Conservation (phyloP, 2,888 invertebrate genomes). For the Lasioglossum figueresi region DNA sequence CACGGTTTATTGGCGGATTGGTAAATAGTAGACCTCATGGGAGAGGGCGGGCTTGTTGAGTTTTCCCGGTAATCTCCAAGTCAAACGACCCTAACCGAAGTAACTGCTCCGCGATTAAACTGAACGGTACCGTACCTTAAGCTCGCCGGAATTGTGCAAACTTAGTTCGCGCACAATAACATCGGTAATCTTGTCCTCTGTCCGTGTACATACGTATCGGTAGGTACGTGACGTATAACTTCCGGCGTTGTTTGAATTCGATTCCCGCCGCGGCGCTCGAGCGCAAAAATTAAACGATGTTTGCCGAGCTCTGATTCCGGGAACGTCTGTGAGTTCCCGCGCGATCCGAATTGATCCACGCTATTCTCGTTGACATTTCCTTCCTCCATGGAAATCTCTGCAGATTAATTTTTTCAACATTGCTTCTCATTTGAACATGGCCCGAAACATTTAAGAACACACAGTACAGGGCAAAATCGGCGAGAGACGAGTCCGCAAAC, state of each 20-base stretch:
- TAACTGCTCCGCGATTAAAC: constrained; percentile 45
- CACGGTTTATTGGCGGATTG: background rate
- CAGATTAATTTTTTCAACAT: background rate
- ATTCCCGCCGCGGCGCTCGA: background rate
- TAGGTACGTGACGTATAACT: constrained; percentile 22
- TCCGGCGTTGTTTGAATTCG: constrained; percentile 16
- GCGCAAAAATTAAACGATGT: background rate
- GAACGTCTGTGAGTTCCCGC: background rate
- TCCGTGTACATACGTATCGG: constrained; percentile 9
- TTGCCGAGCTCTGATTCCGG: background rate
- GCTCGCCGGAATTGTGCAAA: constrained; percentile 53
- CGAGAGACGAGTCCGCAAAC: constrained; percentile 22
- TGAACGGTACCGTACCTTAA: constrained; percentile 30
- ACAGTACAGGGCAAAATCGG: background rate
- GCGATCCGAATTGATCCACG: background rate
- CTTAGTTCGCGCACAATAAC: constrained; percentile 50
- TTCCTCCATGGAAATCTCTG: no score
- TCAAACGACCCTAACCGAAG: constrained; percentile 50
- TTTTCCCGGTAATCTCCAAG: constrained; percentile 58
- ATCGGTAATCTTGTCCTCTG: constrained; percentile 33
- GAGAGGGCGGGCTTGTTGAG: constrained; percentile 13
- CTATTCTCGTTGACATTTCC: background rate
- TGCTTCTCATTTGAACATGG: background rate
- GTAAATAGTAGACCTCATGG: constrained; percentile 30
- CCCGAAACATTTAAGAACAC: background rate